Evolutionary conservation across 2,113 vertebrate genomes (phyloP), one percentile per base, ranked within the genome.

Genomic region (Charina bottae): DNA sequence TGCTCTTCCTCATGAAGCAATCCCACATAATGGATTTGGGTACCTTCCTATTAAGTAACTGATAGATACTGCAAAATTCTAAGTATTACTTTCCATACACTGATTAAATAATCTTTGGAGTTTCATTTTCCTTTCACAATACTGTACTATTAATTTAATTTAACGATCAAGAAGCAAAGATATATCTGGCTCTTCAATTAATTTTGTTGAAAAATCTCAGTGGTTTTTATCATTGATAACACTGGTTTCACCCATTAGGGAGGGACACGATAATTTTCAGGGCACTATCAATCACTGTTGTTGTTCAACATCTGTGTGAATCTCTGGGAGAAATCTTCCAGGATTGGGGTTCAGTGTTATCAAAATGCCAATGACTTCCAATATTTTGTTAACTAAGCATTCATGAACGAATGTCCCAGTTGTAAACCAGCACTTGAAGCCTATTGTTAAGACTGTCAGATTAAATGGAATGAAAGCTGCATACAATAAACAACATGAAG

Each of bases 291-390:
- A 83, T 33, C 68, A 72, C 42, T 83, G 37, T 42, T 87, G 17
- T 19, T n/a, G 28, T 37, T 6, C 37, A 58, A 56, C 54, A 56
- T 58, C 23, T 84, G 8, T 26, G 58, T 9, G 26, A n/a, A 58
- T 54, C 15, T 88, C 21, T 88, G 58, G 56, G 59, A 59, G 33
- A 85, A 33, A 85, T 88, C 68, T 91, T 93, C 85, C 56, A 11
- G 72, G 49, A 54, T 37, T 92, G 55, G n/a, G 72, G 92, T 0
- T 83, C 90, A 13, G 12, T 88, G 24, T 62, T 33, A 21, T 54
- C 85, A 87, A 58, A 56, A 62, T 28, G 87, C 58, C 11, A 3
- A 46, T 62, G 59, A 46, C 1, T 62, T 8, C 59, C 58, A 17
- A 37, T 59, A 46, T 88, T 60, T 42, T 15, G 12, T 88, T 56